Conservation (phyloP, 2,797 vertebrate species). For the Crypturellus tataupa region DNA sequence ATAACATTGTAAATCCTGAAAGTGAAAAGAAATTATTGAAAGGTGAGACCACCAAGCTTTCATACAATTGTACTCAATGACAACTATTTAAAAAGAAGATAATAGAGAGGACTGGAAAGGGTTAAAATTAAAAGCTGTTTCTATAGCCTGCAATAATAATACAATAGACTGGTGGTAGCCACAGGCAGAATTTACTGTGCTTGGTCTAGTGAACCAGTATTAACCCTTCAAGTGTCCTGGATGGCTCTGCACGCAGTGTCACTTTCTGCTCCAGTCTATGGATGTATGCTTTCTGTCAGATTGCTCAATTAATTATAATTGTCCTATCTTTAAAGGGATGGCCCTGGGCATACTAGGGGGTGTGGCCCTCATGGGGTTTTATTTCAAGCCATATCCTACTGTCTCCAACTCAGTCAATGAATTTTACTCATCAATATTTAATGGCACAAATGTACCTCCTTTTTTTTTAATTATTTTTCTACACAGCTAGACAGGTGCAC, state of each 20-base stretch:
- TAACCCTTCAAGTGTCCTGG: conserved; percentile 74
- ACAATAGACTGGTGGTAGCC: conserved; percentile 73
- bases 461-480: conserved; percentile 25
- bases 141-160: conserved; percentile 71
- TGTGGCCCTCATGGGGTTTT: conserved; percentile 75
- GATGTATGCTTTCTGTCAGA: conserved; percentile 72
- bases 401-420: conserved; percentile 72
- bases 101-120: not conserved
- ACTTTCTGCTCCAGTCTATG: conserved; percentile 50
- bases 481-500: conserved; percentile 38
- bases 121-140: conserved; percentile 75
- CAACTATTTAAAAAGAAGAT: conserved; percentile 15
- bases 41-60: not conserved
- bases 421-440: conserved; percentile 78
- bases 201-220: conserved; percentile 72
- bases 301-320: conserved; percentile 81
- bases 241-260: conserved; percentile 59
- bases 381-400: conserved; percentile 73
- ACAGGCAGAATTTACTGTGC: conserved; percentile 75
- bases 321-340: conserved; percentile 75
- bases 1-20: not conserved
- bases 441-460: conserved; percentile 54
- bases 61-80: not conserved
- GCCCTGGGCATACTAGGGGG: conserved; percentile 66
- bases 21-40: conserved; percentile 5